Conservation (phyloP, 2,888 invertebrate genomes). For the Hymenopus coronatus region DNA sequence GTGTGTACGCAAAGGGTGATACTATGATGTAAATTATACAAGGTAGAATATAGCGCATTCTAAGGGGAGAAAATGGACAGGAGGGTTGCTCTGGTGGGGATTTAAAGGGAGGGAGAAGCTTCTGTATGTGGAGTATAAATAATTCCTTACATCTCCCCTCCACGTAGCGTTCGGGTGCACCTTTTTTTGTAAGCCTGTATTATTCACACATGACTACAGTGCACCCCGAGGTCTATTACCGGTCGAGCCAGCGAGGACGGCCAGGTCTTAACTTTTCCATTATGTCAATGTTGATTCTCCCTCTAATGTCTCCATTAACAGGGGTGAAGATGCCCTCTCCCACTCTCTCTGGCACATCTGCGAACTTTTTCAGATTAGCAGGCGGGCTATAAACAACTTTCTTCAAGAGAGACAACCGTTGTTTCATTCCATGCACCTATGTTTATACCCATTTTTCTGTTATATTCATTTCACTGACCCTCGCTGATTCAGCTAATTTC, state of each 20-base stretch:
- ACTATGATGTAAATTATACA: conserved; percentile 7
- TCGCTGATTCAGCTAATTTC: no score
- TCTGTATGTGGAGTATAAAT: conserved; percentile 6
- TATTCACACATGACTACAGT: neutral
- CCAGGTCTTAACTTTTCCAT: no score
- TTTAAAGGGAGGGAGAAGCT: neutral
- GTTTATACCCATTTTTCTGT: no score
- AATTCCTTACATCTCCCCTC: neutral
- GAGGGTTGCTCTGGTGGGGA: no score
- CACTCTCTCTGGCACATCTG: neutral
- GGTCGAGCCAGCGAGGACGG: no score
- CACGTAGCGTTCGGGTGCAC: no score
- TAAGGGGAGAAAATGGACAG: neutral
- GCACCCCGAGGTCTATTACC: neutral
- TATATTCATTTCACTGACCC: no score
- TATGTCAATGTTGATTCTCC: neutral
- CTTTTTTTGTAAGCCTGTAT: neutral
- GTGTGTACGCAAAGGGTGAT: neutral
- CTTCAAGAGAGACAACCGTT: no score
- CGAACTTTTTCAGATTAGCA: neutral
- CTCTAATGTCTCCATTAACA: neutral
- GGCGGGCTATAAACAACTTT: no score
- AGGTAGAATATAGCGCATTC: no score
- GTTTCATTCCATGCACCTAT: no score
- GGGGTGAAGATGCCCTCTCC: neutral